Percentiles rank a stretch among this genome's conserved stretches.
Evolutionary conservation across 2,113 vertebrate genomes (phyloP).

Genomic region (Thryonomys swinderianus): DNA sequence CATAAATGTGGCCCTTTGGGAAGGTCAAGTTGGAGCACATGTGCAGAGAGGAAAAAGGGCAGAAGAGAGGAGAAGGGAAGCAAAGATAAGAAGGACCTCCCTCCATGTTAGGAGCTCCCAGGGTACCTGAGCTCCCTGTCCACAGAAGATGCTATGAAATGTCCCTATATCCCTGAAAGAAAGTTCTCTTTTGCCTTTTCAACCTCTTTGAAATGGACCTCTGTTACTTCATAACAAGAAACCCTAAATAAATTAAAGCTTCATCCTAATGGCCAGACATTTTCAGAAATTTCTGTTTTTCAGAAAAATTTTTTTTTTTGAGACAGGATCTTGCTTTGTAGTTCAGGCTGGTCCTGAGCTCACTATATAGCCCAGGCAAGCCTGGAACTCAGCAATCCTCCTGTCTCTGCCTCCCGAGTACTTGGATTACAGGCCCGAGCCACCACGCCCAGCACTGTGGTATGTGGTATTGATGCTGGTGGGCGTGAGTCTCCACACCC

Average conservation of each 20-base stretch:
- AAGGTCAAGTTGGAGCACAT: neutral
- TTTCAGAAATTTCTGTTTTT: constrained; percentile 37
- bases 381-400: too few species aligned
- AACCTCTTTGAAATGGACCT: constrained; percentile 22
- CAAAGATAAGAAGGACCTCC: neutral
- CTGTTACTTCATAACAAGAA: constrained; percentile 27
- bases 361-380: too few species aligned
- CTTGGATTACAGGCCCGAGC: too few species aligned
- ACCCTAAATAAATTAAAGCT: neutral
- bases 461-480: too few species aligned
- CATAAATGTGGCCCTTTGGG: neutral
- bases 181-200: neutral
- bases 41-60: neutral
- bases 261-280: neutral
- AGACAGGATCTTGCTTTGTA: too few species aligned
- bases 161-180: neutral
- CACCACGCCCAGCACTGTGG: too few species aligned
- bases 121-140: neutral
- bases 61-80: neutral
- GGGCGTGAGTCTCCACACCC: too few species aligned
- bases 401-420: too few species aligned
- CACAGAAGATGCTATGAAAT: neutral
- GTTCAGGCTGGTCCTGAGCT: too few species aligned
- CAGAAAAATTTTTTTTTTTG: too few species aligned
- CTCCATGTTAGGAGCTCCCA: neutral